phyloP scores from a whole-genome alignment of 1,140 invertebrate species.

The Goniozus legneri region DNA sequence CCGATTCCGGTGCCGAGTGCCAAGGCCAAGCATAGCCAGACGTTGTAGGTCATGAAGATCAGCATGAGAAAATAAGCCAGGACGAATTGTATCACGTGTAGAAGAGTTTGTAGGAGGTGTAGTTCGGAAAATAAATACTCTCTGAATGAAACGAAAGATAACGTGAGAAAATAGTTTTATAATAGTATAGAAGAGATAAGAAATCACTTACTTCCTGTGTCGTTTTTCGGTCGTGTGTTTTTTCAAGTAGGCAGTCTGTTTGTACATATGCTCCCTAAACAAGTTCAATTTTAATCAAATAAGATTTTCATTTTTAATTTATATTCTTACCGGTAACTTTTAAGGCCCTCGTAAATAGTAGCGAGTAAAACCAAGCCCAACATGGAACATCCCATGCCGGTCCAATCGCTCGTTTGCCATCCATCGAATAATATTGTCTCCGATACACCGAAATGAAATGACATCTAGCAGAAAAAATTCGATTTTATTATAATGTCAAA shows the following conservation, averaged over 20 bases:
- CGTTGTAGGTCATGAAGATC: constrained; percentile 76
- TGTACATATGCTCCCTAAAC: constrained; percentile 31
- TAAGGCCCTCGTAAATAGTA: constrained; percentile 42
- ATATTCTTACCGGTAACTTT: constrained; percentile 41
- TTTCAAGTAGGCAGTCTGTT: constrained; percentile 3
- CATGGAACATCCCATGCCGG: constrained; percentile 38
- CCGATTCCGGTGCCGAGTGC: constrained; percentile 62
- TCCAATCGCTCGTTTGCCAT: constrained; percentile 35
- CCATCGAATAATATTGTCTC: constrained; percentile 42
- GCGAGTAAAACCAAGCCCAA: constrained; percentile 39
- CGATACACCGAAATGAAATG: constrained; percentile 41
- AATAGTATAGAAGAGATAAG: not conserved
- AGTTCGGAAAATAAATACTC: constrained; percentile 44
- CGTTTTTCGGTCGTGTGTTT: not conserved
- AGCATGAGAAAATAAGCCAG: constrained; percentile 71
- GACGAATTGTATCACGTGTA: constrained; percentile 66
- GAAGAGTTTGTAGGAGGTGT: constrained; percentile 61
- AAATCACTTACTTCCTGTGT: constrained; percentile 15
- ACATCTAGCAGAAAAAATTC: too few species aligned
- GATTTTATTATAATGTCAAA: not conserved
- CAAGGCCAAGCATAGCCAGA: constrained; percentile 65
- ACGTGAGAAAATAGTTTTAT: not conserved
- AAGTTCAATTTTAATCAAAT: constrained; percentile 1
- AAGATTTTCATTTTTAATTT: not conserved
- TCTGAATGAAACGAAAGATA: constrained; percentile 28